Evolutionary conservation across 1,140 invertebrate genomes (phyloP), one percentile per base, ranked within the genome.

Genomic region (Hydropsyche tenuis): DNA sequence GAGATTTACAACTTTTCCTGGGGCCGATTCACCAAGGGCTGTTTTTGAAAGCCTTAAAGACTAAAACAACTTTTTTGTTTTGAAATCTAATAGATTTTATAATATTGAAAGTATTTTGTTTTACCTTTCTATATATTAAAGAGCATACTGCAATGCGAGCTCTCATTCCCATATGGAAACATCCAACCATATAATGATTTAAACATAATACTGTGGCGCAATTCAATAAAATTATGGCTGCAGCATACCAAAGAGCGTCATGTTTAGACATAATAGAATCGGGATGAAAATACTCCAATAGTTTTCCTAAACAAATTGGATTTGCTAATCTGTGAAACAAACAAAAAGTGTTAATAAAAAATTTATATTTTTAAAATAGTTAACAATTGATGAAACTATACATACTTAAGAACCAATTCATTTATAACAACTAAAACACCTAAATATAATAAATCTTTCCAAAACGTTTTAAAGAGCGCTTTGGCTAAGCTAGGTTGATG

Each of bases 1-100:
- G 2, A 95, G 81, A 84, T 95, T 95, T 1, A 95, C 92, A 70
- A 96, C 90, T 84, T 96, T 94, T 0, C 94, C 94, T 1, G 91
- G 88, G 6, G 93, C 93, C 0, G 93, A 93, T 75, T 93, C 88
- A 0, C 89, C 89, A 22, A 96, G 77, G 0, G 93, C 90, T 0
- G 87, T 88, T 66, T 85, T 85, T 73, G 88, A 91, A 1, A 92
- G 79, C 7, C 85, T 84, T 3, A 91, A 80, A 0, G 89, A 85
- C 88, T 87, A 68, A 9, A 77, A 75, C 30, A 72, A 48, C 0
- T 37, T 43, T 66, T 11, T 43, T 43, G 12, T 46, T 30, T 4
- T 37, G 37, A 30, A 27, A 42, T 6, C 5, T 20, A 62, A 12
- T 6, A 20, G 16, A 25, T 6, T 27, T 9, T 53, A 53, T n/a